Evolutionary conservation across 2,888 invertebrate species (phyloP).

Genomic region (Lasioglossum marginatum): DNA sequence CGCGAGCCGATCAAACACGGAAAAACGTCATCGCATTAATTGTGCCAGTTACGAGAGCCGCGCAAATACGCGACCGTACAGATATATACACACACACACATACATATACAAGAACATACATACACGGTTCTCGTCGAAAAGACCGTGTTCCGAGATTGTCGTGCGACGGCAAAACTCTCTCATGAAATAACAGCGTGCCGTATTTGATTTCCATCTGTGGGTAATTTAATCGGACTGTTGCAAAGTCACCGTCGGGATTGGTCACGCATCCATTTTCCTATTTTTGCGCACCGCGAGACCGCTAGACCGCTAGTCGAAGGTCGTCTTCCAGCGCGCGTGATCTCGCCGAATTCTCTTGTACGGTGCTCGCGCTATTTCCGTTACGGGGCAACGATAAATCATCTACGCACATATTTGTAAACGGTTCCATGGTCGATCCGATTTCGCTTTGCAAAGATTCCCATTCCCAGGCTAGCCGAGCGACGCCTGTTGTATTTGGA

Average conservation of each 20-base stretch:
- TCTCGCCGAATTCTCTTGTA: constrained; percentile 11
- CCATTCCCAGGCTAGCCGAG: neutral
- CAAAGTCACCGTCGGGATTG: constrained; percentile 44
- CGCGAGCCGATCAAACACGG: neutral
- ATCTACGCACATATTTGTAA: neutral
- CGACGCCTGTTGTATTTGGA: neutral
- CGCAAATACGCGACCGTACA: neutral
- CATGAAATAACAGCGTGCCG: constrained; percentile 30
- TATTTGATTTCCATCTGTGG: constrained; percentile 53
- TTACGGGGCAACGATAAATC: neutral
- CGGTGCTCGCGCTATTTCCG: neutral
- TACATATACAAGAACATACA: neutral
- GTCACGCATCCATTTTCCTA: constrained; percentile 36
- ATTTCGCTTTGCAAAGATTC: neutral
- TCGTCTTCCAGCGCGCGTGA: constrained; percentile 21
- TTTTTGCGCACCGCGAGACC: constrained; percentile 28
- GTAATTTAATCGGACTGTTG: constrained; percentile 50
- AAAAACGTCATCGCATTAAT: constrained; percentile 11
- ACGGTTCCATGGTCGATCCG: neutral
- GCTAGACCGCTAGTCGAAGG: constrained; percentile 22
- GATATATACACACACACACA: neutral
- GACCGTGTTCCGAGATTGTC: constrained; percentile 19
- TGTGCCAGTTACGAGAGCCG: neutral
- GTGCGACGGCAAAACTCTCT: constrained; percentile 27
- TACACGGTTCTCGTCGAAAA: neutral